Percentiles rank a stretch among this genome's conserved stretches.
phyloP scores from a whole-genome alignment of 2,113 vertebrate species.

The Xenotilapia flavipinnis region DNA sequence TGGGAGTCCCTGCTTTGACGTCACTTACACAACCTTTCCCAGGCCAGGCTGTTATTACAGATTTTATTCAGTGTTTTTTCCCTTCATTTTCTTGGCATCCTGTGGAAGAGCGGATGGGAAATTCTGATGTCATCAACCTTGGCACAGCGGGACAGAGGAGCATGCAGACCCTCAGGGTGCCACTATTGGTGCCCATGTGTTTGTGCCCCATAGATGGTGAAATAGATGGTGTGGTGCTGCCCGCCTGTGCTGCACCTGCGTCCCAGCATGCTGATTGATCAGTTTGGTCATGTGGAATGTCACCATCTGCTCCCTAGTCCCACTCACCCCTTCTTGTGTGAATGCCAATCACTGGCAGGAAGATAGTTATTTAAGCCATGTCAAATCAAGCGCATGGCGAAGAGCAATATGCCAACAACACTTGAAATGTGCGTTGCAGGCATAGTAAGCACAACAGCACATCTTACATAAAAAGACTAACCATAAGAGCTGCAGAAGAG shows the following conservation, averaged over 20 bases:
- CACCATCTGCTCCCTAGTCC: slow-evolving; percentile 99
- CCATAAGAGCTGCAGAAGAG: slow-evolving; percentile 39
- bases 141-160: slow-evolving; percentile 60
- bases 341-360: slow-evolving; percentile 79
- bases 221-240: slow-evolving; percentile 95
- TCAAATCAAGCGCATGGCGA: slow-evolving; percentile 67
- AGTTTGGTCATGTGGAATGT: slow-evolving; percentile 99
- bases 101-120: slow-evolving; percentile 59
- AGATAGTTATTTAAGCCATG: slow-evolving; percentile 76
- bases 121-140: slow-evolving; percentile 73
- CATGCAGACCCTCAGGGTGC: slow-evolving; percentile 63
- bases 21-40: slow-evolving; percentile 41
- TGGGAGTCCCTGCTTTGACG: slow-evolving; percentile 66
- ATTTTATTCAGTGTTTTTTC: not conserved
- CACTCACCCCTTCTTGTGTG: slow-evolving; percentile 76
- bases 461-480: slow-evolving; percentile 55
- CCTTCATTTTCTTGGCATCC: slow-evolving; percentile 28
- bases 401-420: slow-evolving; percentile 47
- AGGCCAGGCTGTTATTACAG: slow-evolving; percentile 27
- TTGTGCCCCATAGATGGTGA: slow-evolving; percentile 89
- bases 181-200: slow-evolving; percentile 61
- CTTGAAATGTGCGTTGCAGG: slow-evolving; percentile 44
- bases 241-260: slow-evolving; percentile 99
- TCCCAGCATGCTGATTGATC: slow-evolving; percentile 99
- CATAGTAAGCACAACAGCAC: slow-evolving; percentile 1